Evolutionary conservation across 1,140 invertebrate genomes (phyloP), one percentile per base, ranked within the genome.

Genomic region (Cydia splendana): DNA sequence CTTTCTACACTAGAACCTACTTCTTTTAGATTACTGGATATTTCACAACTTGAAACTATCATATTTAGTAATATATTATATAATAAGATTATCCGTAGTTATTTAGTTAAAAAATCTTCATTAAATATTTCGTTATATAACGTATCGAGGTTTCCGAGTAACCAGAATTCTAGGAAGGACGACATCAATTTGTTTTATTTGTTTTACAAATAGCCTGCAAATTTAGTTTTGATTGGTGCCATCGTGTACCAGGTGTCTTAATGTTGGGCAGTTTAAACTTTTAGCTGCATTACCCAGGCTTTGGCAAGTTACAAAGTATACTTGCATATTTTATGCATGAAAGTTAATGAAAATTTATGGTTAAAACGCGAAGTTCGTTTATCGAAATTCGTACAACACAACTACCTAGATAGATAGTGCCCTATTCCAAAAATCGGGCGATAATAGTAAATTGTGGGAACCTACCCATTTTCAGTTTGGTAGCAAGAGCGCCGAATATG

Each of bases 281-380:
- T 62, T 62, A 12, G 18, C 57, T 62, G 57, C 57, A 62, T 12
- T 62, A 24, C 57, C 57, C 12, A 57, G 57, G 1, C 20, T 20
- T 9, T 62, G 2, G 15, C 57, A 62, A 62, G 18, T 24, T 20
- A 20, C 18, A 20, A 62, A 62, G 7, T 62, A 2, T 53, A 53
- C n/a, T 53, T 53, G 51, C 53, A 57, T 18, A 57, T 57, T 57
- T 57, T 57, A 57, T 18, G 53, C 53, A 57, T 57, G 12, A 53
- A 53, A 53, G 1, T 15, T 9, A 15, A 51, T 51, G 34, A 42
- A 42, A 2, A 9, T 9, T 42, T 42, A 7, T 42, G 38, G 9
- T 10, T 9, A 7, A 42, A 9, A 42, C 38, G 10, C 38, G 9
- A 42, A 42, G 7, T 10, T 10, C 9, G 38, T 10, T 42, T 0